A percentile compares a stretch with the other conserved stretches of the same genome.
These are phyloP conservation scores for Drosophila kikkawai DNA, from an alignment of 1,140 invertebrate genomes.

Conservation along the genomic window DNA sequence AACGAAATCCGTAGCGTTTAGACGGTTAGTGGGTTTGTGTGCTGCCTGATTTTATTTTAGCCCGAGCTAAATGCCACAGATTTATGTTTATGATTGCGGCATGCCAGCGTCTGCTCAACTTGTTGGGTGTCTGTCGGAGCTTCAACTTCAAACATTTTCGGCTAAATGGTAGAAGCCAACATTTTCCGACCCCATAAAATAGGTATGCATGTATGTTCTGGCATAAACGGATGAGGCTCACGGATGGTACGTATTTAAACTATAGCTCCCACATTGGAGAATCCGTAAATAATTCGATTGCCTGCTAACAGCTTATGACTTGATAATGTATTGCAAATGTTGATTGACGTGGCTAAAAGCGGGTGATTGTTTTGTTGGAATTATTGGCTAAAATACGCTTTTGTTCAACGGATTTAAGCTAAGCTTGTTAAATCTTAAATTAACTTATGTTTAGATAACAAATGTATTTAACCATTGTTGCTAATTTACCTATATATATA, in stretches of 20 bases:
- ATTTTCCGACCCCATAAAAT: slow-evolving; percentile 5
- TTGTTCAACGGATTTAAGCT: background rate
- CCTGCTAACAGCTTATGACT: background rate
- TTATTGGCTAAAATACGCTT: background rate
- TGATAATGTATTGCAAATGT: background rate
- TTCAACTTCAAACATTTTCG: slow-evolving; percentile 8
- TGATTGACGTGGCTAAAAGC: background rate
- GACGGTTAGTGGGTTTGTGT: slow-evolving; percentile 48
- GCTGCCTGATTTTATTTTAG: slow-evolving; percentile 62
- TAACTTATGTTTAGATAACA: background rate
- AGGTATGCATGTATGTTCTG: background rate
- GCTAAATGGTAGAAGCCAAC: slow-evolving; percentile 6
- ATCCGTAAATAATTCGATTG: background rate
- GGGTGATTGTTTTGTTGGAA: background rate
- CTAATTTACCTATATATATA: background rate
- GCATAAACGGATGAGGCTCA: background rate
- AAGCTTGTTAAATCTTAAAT: background rate
- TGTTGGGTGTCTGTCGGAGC: slow-evolving; percentile 15
- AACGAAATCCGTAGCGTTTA: slow-evolving; percentile 53
- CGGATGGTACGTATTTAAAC: background rate
- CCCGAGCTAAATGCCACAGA: slow-evolving; percentile 65
- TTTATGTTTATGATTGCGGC: slow-evolving; percentile 66
- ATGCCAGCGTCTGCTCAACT: slow-evolving; percentile 38
- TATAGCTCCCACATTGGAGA: background rate
- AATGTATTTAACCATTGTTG: background rate